phyloP scores from a whole-genome alignment of 1,140 invertebrate species.

The Monomorium pharaonis region DNA sequence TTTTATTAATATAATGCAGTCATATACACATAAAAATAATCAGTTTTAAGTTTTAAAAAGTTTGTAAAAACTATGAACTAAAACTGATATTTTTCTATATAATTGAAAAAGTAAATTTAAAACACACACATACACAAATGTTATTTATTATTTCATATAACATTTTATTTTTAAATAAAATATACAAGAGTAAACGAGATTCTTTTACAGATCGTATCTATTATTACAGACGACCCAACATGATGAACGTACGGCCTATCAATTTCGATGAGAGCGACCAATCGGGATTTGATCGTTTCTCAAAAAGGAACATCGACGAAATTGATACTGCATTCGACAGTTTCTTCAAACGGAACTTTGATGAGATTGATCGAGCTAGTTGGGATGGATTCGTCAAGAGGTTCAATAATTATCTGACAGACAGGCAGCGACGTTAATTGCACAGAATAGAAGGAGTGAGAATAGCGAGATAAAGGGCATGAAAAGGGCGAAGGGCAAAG shows the following conservation, averaged over 20 bases:
- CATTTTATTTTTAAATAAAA: not conserved
- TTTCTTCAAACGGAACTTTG: slow-evolving; percentile 87
- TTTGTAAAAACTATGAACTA: not conserved
- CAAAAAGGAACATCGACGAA: slow-evolving; percentile 87
- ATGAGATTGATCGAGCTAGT: slow-evolving; percentile 86
- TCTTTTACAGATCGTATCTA: not conserved
- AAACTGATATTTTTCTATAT: not conserved
- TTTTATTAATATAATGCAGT: not conserved
- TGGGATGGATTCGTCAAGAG: slow-evolving; percentile 80
- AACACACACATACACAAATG: too few relatives aligned
- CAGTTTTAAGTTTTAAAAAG: not conserved
- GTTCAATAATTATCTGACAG: slow-evolving; percentile 79
- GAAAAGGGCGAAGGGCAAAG: not conserved
- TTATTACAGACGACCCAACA: slow-evolving; percentile 16
- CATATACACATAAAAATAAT: not conserved
- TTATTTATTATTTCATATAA: not conserved
- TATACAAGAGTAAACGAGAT: not conserved
- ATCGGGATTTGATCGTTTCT: slow-evolving; percentile 75
- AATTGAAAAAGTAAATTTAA: not conserved
- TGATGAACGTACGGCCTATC: slow-evolving; percentile 58
- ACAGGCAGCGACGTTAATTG: slow-evolving; percentile 35
- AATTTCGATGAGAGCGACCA: slow-evolving; percentile 86
- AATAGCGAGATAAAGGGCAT: not conserved
- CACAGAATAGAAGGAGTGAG: not conserved
- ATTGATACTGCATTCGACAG: slow-evolving; percentile 87